phyloP scores from a whole-genome alignment of 2,113 vertebrate genomes.

The Larimichthys crocea region DNA sequence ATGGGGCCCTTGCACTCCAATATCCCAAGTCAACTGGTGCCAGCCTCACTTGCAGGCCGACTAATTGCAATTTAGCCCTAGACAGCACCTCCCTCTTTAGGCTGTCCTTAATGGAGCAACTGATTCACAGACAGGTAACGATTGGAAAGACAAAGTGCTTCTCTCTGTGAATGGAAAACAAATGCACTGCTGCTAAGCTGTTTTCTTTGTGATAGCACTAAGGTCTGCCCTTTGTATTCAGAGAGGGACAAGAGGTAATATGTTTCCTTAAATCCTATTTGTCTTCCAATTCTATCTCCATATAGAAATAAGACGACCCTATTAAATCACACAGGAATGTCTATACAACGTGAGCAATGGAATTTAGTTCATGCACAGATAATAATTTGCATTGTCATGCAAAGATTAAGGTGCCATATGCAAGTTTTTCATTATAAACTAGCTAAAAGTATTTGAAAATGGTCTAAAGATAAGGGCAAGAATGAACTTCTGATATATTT shows the following conservation, averaged over 20 bases:
- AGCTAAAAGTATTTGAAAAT: constrained; percentile 30
- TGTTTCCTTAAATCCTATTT: constrained; percentile 82
- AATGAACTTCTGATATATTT: constrained; percentile 22
- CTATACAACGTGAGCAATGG: constrained; percentile 39
- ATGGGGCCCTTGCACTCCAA: constrained; percentile 96
- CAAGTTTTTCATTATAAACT: constrained; percentile 48
- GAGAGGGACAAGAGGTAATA: constrained; percentile 83
- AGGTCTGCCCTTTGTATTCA: constrained; percentile 83
- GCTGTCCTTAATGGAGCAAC: constrained; percentile 97
- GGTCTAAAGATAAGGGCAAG: constrained; percentile 2
- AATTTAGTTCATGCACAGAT: constrained; percentile 47
- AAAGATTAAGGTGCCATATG: constrained; percentile 29
- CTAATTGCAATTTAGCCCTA: constrained; percentile 99
- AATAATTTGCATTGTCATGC: constrained; percentile 52
- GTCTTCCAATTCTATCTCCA: constrained; percentile 82
- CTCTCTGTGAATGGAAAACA: constrained; percentile 84
- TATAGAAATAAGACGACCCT: constrained; percentile 74
- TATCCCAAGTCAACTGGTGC: constrained; percentile 99
- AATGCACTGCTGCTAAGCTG: constrained; percentile 82
- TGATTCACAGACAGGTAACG: constrained; percentile 98
- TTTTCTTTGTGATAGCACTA: constrained; percentile 86
- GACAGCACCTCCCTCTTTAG: constrained; percentile 97
- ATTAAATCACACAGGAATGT: constrained; percentile 76
- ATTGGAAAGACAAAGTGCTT: constrained; percentile 98
- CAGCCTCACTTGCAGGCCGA: constrained; percentile 95